Base-by-base conservation (phyloP, 2,113 vertebrate genomes). In the Budorcas taxicolor region DNA sequence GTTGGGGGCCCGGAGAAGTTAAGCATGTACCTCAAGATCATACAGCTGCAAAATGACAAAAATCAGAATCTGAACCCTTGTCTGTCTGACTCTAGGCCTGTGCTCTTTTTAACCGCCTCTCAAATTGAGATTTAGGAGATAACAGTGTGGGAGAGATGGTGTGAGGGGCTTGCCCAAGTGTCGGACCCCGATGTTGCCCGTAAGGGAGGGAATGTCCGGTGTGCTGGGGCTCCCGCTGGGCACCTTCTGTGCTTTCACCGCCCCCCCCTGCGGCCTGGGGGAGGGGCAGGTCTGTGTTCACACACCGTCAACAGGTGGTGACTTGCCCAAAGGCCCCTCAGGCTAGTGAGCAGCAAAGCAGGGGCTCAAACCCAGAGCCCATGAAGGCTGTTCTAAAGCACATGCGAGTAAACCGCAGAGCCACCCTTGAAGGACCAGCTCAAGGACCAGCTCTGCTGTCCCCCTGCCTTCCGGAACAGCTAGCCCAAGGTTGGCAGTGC, bases 171-270 rank as follows among this genome's bases (percentile, higher is more conserved):
- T 23, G 5, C n/a, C n/a, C 7, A 7, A 27, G 12, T 25, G 6
- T 5, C 7, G 7, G 40, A 47, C 25, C 31, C 27, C n/a, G 17
- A 43, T 50, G 27, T 47, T 67, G 27, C 78, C 55, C 16, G 0
- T 10, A 1, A 50, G 40, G 27, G 85, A 40, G 58, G 82, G 40
- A 16, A 21, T n/a, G 43, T 7, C 53, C 19, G 21, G 1, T 9
- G 17, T 11, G 55, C 76, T 50, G 50, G 86, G 45, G 10, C 67
- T 76, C 74, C 23, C 3, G 14, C 43, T 4, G 2, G 19, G 40
- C 1, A 40, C 45, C n/a, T 2, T 11, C 53, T 80, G 8, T 14
- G 40, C 19, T 43, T 55, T 80, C 81, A 4, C 3, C 0, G 2
- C 6, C 19, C 36, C 31, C 84, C 58, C 67, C 58, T 31, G n/a